phyloP scores from a whole-genome alignment of 2,888 invertebrate species.

The Agonopterix arenella region DNA sequence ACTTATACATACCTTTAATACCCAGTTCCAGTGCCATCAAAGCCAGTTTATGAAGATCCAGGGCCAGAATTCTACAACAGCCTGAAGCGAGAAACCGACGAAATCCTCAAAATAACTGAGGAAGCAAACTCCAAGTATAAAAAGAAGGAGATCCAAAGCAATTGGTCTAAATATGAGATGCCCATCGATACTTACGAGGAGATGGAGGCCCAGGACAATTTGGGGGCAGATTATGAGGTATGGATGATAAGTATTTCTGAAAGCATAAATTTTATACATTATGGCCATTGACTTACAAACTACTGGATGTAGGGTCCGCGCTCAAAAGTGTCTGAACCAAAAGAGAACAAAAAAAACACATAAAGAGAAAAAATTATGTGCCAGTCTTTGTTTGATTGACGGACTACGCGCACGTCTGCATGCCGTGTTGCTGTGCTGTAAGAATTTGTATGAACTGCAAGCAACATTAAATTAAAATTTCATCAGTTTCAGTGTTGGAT shows the following conservation, averaged over 20 bases:
- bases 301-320: too few relatives aligned
- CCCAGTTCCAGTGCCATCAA: conserved; percentile 38
- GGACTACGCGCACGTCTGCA: too few relatives aligned
- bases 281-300: too few relatives aligned
- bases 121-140: conserved; percentile 61
- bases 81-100: conserved; percentile 62
- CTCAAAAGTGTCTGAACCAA: too few relatives aligned
- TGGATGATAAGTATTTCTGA: background rate
- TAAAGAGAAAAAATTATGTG: too few relatives aligned
- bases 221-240: conserved; percentile 71
- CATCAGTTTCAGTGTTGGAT: too few relatives aligned
- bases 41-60: conserved; percentile 45
- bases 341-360: too few relatives aligned
- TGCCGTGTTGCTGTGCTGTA: too few relatives aligned
- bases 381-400: too few relatives aligned
- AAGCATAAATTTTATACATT: background rate
- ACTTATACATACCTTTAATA: background rate
- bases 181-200: conserved; percentile 66
- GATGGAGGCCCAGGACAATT: conserved; percentile 56
- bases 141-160: conserved; percentile 69
- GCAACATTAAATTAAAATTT: too few relatives aligned
- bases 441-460: too few relatives aligned
- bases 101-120: conserved; percentile 64
- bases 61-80: conserved; percentile 60
- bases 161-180: conserved; percentile 71